These are phyloP conservation scores for Syrphus vitripennis DNA, from an alignment of 2,888 invertebrate species.

Conservation along the genomic window DNA sequence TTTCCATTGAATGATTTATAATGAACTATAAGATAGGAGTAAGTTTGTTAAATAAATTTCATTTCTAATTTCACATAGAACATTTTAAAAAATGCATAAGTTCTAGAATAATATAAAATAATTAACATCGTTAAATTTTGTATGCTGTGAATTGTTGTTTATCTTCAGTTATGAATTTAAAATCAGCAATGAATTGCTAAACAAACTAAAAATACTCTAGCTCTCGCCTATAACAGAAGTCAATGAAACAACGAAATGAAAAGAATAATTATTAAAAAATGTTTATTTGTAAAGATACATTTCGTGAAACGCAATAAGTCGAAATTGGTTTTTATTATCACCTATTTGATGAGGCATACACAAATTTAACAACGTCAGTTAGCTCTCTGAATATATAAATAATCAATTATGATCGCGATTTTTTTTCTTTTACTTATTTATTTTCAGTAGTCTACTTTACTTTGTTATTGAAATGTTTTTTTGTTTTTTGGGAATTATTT, in stretches of 20 bases:
- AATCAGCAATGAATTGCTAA: not conserved
- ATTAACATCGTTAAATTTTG: not conserved
- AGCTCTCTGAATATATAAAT: not conserved
- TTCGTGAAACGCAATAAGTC: slow-evolving; percentile 10
- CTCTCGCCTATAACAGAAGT: not conserved
- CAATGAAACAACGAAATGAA: not conserved
- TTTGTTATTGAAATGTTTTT: not conserved
- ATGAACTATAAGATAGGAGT: not conserved
- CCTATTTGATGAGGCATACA: not conserved
- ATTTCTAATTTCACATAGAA: not conserved
- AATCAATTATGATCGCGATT: not conserved
- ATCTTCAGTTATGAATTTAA: not conserved
- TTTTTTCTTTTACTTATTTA: not conserved
- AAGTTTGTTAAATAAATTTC: not conserved
- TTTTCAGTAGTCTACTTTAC: not conserved
- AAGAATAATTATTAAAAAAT: not conserved
- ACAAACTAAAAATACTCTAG: not conserved
- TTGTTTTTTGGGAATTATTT: not conserved
- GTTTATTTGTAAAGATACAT: not conserved
- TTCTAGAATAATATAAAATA: not conserved
- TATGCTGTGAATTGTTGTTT: not conserved
- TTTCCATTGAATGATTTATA: not conserved
- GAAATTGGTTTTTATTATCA: slow-evolving; percentile 9
- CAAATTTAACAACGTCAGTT: not conserved
- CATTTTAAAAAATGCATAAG: not conserved